phyloP scores from a whole-genome alignment of 2,797 vertebrate species.

The Clamator glandarius region DNA sequence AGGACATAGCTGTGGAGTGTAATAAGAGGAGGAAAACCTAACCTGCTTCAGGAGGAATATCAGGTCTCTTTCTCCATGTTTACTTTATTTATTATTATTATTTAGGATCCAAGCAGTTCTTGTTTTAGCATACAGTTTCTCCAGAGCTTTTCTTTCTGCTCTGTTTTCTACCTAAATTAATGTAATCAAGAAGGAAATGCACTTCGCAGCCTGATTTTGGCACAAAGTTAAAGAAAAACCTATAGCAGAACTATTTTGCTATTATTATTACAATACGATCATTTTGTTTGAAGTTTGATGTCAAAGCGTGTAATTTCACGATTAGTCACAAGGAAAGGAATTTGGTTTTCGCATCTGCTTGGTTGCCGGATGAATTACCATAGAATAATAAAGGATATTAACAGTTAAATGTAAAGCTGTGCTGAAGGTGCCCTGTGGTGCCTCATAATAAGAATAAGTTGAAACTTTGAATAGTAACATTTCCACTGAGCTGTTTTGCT shows the following conservation, averaged over 20 bases:
- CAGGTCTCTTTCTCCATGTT: no score
- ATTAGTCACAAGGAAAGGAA: background rate
- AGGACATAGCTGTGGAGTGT: background rate
- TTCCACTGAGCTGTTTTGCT: background rate
- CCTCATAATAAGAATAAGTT: background rate
- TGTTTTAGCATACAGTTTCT: background rate
- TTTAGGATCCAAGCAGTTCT: background rate
- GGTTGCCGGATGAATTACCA: background rate
- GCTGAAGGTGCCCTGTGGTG: constrained; percentile 4
- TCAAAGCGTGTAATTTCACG: background rate
- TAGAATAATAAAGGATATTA: background rate
- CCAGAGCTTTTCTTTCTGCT: background rate
- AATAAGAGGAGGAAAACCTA: background rate
- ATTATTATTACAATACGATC: background rate
- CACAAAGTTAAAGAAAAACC: background rate
- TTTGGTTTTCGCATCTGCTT: background rate
- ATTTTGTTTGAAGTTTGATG: background rate
- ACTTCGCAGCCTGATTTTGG: background rate
- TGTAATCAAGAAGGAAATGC: background rate
- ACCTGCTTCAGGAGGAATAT: background rate
- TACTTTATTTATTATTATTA: no score
- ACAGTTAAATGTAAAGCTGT: constrained; percentile 14
- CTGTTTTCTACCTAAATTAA: background rate
- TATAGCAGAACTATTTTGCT: background rate
- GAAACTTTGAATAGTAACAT: background rate